Conservation (phyloP, 1,140 invertebrate genomes). For the Maniola jurtina region DNA sequence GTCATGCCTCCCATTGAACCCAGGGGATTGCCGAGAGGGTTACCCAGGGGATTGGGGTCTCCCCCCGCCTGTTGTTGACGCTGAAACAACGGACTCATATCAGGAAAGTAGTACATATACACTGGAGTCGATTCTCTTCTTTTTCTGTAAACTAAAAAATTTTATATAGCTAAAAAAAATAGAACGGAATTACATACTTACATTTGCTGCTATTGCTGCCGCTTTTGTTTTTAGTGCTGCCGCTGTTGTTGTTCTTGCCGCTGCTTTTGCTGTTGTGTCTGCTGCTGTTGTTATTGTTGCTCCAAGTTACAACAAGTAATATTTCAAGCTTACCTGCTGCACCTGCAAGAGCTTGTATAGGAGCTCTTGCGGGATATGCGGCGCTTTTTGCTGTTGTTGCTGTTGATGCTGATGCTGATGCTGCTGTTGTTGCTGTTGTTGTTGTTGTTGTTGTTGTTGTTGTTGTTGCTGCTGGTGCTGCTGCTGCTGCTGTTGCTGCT, state of each 20-base stretch:
- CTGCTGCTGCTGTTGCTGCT: slow-evolving; percentile 49
- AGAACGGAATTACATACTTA: no score
- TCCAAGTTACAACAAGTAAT: neutral
- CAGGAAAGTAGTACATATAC: neutral
- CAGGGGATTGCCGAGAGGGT: neutral
- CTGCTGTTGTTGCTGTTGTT: slow-evolving; percentile 56
- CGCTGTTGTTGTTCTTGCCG: no score
- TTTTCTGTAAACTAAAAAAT: no score
- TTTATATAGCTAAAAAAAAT: no score
- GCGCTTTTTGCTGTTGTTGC: slow-evolving; percentile 56
- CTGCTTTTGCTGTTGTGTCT: no score
- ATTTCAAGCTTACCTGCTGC: slow-evolving; percentile 50
- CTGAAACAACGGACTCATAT: slow-evolving; percentile 8
- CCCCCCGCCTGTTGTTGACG: slow-evolving; percentile 40
- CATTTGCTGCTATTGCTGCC: no score
- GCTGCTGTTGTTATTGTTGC: no score
- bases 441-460: slow-evolving; percentile 50
- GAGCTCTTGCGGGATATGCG: slow-evolving; percentile 75
- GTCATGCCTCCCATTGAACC: slow-evolving; percentile 27
- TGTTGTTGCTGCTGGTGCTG: slow-evolving; percentile 56
- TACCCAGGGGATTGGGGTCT: neutral
- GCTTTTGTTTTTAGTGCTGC: no score
- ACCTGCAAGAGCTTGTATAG: slow-evolving; percentile 79
- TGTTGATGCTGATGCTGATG: slow-evolving; percentile 57
- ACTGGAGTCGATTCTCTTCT: no score